Conservation (phyloP, 23 tunicate species). For the Trididemnum clinides region DNA sequence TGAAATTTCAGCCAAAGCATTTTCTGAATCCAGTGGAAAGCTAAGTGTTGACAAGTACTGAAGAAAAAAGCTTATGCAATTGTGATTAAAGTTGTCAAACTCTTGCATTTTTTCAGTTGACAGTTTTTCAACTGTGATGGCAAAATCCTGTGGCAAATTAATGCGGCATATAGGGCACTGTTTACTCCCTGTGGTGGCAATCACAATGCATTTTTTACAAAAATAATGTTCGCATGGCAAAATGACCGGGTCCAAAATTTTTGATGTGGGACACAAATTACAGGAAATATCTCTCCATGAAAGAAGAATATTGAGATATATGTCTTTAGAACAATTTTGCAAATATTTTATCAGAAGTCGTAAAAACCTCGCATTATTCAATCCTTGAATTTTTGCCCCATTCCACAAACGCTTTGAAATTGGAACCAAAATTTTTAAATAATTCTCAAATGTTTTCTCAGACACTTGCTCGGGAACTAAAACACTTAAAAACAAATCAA, state of each 20-base stretch:
- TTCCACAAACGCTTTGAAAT: constrained; percentile 40
- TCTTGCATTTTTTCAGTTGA: constrained; percentile 6
- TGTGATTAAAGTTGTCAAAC: constrained; percentile 19
- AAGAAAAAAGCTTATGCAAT: constrained; percentile 62
- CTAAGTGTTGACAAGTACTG: constrained; percentile 55
- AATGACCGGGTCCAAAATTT: constrained; percentile 44
- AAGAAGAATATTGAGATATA: constrained; percentile 24
- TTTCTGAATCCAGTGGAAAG: constrained; percentile 18
- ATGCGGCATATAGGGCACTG: constrained; percentile 51
- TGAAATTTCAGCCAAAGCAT: not conserved
- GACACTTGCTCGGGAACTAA: constrained; percentile 46
- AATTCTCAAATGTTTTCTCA: not conserved
- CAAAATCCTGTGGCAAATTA: constrained; percentile 44
- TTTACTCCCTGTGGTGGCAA: not conserved
- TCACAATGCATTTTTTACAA: constrained; percentile 35
- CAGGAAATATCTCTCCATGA: constrained; percentile 47
- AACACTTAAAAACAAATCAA: constrained; percentile 52
- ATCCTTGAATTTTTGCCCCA: constrained; percentile 41
- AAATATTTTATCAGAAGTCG: constrained; percentile 44
- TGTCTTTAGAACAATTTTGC: constrained; percentile 23
- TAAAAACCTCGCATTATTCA: constrained; percentile 36
- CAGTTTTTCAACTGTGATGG: not conserved
- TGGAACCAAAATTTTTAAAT: constrained; percentile 42
- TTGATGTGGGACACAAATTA: constrained; percentile 24
- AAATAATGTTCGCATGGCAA: constrained; percentile 56